Evolutionary conservation across 2,113 vertebrate genomes (phyloP), one percentile per base, ranked within the genome.

Genomic region (Coturnix japonica): DNA sequence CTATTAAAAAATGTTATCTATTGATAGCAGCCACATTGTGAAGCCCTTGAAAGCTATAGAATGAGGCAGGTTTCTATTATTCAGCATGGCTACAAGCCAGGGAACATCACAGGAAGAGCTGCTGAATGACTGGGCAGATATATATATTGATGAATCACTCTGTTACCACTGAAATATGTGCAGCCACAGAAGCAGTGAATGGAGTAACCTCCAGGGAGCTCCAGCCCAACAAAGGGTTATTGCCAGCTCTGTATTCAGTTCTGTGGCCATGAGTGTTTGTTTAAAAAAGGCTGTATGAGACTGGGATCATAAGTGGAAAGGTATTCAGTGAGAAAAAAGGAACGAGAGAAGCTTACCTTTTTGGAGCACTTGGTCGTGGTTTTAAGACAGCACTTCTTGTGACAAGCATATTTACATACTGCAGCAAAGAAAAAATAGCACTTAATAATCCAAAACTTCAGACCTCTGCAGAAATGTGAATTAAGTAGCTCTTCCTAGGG

Each of bases 371-470:
- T 99, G 91, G 96, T 98, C 8, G 97, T 98, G 56, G 97, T 99
- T 97, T 98, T 99, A 97, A 98, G 98, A 97, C 99, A 99, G 97
- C 99, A 99, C 90, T 99, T 99, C 96, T 98, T 98, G 97, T 99
- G 99, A 95, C 99, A 99, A 96, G 99, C 99, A 73, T 99, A 99
- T 70, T 99, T 98, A 96, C 99, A 99, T 85, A 99, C 99, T 99
- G 98, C 96, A 98, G 97, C 1, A 93, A 95, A 43, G 87, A 71
- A 81, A 85, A 94, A 87, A 92, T 6, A 63, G 66, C 33, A 59
- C 33, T 94, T 69, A 77, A 56, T 20, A 79, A 54, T 60, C 54
- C 44, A 83, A 53, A 78, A 76, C 76, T 26, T 56, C 35, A 77
- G 17, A 66, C 1, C 0, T 0, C 8, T 83, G 39, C 35, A 81